Conservation (phyloP, 1,140 invertebrate species). For the Ceratina japonica region DNA sequence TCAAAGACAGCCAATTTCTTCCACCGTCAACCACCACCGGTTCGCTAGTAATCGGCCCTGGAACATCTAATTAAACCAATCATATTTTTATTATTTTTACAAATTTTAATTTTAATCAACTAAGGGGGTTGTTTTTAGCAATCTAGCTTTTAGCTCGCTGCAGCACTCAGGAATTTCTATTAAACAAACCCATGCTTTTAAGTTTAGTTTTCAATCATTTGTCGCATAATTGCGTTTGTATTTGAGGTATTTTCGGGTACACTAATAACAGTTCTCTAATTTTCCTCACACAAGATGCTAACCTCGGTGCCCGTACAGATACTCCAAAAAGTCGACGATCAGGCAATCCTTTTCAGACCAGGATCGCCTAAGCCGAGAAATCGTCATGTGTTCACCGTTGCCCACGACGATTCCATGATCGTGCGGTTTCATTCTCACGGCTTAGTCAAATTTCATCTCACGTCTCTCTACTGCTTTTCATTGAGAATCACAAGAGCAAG, state of each 20-base stretch:
- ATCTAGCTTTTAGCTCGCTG: no score
- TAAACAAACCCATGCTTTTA: no score
- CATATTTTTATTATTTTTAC: neutral
- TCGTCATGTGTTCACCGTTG: conserved; percentile 39
- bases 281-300: conserved; percentile 12
- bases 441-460: conserved; percentile 20
- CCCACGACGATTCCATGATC: conserved; percentile 44
- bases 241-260: no score
- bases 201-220: no score
- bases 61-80: conserved; percentile 82
- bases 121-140: no score
- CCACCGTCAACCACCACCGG: conserved; percentile 88
- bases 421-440: conserved; percentile 43
- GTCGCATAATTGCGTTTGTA: no score
- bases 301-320: conserved; percentile 80
- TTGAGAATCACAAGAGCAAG: neutral
- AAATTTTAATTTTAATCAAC: no score
- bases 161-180: no score
- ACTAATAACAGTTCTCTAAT: neutral
- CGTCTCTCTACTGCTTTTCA: neutral
- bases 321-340: conserved; percentile 78
- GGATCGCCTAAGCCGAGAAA: conserved; percentile 70
- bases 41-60: conserved; percentile 86
- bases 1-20: conserved; percentile 89
- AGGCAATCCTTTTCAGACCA: conserved; percentile 71